Percentiles rank a stretch among this genome's conserved stretches.
phyloP scores from a whole-genome alignment of 2,888 invertebrate genomes.

The Prenolepis imparis region DNA sequence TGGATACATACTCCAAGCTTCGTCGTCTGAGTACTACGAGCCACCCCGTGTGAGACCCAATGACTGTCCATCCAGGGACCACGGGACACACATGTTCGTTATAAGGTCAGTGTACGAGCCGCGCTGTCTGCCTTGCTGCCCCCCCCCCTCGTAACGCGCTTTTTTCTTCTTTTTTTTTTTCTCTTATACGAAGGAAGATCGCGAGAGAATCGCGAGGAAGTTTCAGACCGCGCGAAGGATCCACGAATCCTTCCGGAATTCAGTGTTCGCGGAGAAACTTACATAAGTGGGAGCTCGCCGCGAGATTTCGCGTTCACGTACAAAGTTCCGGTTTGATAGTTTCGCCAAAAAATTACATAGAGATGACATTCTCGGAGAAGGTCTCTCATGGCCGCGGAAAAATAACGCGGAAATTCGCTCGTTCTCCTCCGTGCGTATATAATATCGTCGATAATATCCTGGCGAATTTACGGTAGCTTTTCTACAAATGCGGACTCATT shows the following conservation, averaged over 20 bases:
- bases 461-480: conserved; percentile 27
- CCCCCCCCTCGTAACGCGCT: not conserved
- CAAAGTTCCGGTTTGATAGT: not conserved
- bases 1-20: conserved; percentile 64
- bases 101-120: conserved; percentile 82
- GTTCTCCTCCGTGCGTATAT: conserved; percentile 18
- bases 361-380: not conserved
- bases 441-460: conserved; percentile 14
- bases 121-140: conserved; percentile 27
- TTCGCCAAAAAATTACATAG: conserved; percentile 5
- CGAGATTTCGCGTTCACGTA: conserved; percentile 3
- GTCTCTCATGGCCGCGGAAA: conserved; percentile 14
- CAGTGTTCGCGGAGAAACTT: not conserved
- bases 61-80: conserved; percentile 86
- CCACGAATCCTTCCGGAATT: not conserved
- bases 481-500: conserved; percentile 30
- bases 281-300: conserved; percentile 15
- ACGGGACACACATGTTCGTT: conserved; percentile 86
- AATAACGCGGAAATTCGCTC: conserved; percentile 39
- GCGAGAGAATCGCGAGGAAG: not conserved
- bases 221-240: conserved; percentile 1
- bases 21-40: conserved; percentile 70
- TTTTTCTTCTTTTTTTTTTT: not conserved
- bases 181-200: not conserved
- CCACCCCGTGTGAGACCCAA: conserved; percentile 83